Base-by-base conservation (phyloP, 2,888 invertebrate species). In the Andricus curvator region DNA sequence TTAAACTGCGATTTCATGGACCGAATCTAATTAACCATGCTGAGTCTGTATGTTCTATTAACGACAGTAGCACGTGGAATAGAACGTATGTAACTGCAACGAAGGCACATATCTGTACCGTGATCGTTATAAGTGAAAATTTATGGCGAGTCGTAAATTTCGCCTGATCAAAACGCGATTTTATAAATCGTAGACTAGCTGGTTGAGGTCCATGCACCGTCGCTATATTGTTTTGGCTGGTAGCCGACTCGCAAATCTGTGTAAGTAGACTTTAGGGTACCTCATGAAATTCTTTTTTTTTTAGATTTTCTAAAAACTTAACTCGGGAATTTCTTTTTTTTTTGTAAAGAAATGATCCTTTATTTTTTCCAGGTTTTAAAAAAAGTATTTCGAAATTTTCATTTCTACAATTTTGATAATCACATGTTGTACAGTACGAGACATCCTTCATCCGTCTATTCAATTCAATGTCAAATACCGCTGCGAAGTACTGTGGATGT, bases 181-280 rank as follows among this genome's bases (percentile, higher is more conserved):
- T 87, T 85, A 83, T 85, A 84, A 86, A 86, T 86, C 82, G 85
- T 79, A 74, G 64, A 22, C 79, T 77, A 41, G 60, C 78, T 80
- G 65, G 78, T 83, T 81, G 80, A 68, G 82, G 82, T 84, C 77
- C 82, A 82, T 79, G 83, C 80, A 79, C 78, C 70, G 80, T 84
- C 81, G 80, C 77, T 86, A 86, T 86, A 85, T 87, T 89, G 89
- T 88, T 89, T 90, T 87, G 86, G 86, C 85, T 85, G 84, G 85
- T 86, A 85, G 87, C 86, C 84, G 84, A 78, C 84, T 83, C 85
- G 84, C 85, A 83, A 84, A 88, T 86, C 85, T 88, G 86, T 86
- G 88, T 88, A 88, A 88, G 86, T 86, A 88, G 86, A 89, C 89
- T 89, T 91, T 90, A 91, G 88, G 88, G 85, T 78, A 37, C 37